These are phyloP conservation scores for Lasioglossum morio DNA, from an alignment of 2,888 invertebrate genomes.

Conservation along the genomic window DNA sequence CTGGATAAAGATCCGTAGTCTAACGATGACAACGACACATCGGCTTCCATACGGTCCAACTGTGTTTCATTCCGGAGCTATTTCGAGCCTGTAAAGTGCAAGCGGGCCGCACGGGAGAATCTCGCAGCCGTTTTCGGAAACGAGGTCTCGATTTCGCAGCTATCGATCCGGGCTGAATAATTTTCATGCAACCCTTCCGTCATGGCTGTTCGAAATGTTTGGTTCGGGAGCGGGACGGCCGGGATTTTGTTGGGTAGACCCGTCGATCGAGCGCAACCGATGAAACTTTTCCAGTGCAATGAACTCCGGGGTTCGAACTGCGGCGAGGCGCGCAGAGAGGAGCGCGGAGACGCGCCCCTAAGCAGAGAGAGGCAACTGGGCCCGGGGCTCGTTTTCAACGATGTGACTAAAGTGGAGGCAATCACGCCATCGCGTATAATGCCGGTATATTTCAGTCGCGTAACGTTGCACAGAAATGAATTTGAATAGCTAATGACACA, in stretches of 20 bases:
- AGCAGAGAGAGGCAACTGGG: slow-evolving; percentile 23
- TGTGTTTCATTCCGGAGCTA: not conserved
- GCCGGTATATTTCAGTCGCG: slow-evolving; percentile 49
- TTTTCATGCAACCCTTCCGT: slow-evolving; percentile 35
- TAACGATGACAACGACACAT: not conserved
- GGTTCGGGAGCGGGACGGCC: not conserved
- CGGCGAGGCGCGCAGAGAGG: not conserved
- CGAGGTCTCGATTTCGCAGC: slow-evolving; percentile 1
- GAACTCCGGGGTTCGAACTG: slow-evolving; percentile 53
- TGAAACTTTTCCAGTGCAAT: slow-evolving; percentile 64
- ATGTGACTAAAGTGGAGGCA: slow-evolving; percentile 59
- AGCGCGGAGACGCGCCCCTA: slow-evolving; percentile 44
- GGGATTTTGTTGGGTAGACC: slow-evolving; percentile 22
- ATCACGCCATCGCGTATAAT: slow-evolving; percentile 58
- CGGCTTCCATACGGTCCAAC: not conserved
- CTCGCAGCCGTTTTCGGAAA: not conserved
- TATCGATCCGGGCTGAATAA: slow-evolving; percentile 36
- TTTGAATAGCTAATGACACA: slow-evolving; percentile 67
- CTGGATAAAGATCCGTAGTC: too few relatives aligned
- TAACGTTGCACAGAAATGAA: slow-evolving; percentile 55
- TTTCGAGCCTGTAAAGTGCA: not conserved
- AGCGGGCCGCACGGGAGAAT: not conserved
- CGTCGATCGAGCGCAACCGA: slow-evolving; percentile 56
- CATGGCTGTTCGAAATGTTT: slow-evolving; percentile 14
- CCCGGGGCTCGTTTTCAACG: slow-evolving; percentile 49